A percentile compares a stretch with the other conserved stretches of the same genome.
Evolutionary conservation across 2,797 vertebrate genomes (phyloP).

Genomic region (Sebastes vulpes): DNA sequence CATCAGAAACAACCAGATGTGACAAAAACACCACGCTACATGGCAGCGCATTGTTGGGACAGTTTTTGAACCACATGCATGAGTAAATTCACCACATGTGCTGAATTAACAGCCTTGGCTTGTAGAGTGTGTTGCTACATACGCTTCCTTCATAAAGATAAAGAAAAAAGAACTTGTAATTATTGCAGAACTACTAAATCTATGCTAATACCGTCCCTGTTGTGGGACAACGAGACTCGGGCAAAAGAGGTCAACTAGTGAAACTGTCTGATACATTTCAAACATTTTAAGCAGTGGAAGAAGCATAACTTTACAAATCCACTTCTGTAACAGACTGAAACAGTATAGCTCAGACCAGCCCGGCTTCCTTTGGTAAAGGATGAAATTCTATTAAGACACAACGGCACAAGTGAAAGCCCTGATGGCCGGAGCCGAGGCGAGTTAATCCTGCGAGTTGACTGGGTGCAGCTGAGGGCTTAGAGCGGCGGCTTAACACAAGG

Average conservation of each 20-base stretch:
- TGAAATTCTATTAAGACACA: conserved; percentile 63
- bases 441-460: conserved; percentile 63
- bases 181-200: not conserved
- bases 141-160: not conserved
- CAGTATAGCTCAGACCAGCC: not conserved
- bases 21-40: not conserved
- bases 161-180: not conserved
- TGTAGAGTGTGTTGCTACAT: not conserved
- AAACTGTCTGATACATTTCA: not conserved
- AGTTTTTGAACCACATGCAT: not conserved
- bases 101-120: not conserved
- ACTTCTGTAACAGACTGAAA: conserved; percentile 7
- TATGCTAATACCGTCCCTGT: not conserved
- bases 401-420: conserved; percentile 27
- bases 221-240: not conserved
- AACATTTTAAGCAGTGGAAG: not conserved
- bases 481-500: conserved; percentile 60
- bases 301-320: conserved; percentile 18
- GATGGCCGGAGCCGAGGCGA: conserved; percentile 26
- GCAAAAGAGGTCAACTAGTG: not conserved
- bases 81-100: not conserved
- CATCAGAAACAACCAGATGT: not conserved
- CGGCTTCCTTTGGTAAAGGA: conserved; percentile 7
- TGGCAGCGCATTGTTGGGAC: not conserved
- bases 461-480: conserved; percentile 59